phyloP scores from a whole-genome alignment of 2,113 vertebrate species.

The Sprattus sprattus region DNA sequence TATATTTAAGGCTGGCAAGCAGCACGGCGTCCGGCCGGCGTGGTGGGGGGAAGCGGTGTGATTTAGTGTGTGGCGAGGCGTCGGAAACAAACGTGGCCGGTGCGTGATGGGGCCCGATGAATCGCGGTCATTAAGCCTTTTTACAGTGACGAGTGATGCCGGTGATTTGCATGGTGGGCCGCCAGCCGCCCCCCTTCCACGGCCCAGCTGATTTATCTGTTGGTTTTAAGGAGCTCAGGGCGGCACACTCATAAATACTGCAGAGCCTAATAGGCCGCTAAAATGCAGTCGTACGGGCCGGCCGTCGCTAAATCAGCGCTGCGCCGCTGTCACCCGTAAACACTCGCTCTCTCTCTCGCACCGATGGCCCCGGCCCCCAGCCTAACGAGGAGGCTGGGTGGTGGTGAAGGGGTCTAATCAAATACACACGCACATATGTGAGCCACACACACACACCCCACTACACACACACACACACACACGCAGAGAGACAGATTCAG shows the following conservation, averaged over 20 bases:
- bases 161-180: conserved; percentile 60
- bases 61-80: background rate
- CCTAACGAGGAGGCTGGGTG: background rate
- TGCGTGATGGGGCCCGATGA: conserved; percentile 38
- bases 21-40: background rate
- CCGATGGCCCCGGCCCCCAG: background rate
- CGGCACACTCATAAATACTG: conserved; percentile 53
- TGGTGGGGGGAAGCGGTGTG: background rate
- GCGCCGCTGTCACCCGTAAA: conserved; percentile 48
- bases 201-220: conserved; percentile 58
- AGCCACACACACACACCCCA: conserved; percentile 14
- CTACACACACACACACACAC: conserved; percentile 23
- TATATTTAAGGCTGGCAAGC: conserved; percentile 13
- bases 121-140: conserved; percentile 58
- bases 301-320: conserved; percentile 54
- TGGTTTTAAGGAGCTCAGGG: conserved; percentile 59
- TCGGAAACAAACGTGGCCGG: background rate
- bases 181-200: conserved; percentile 33
- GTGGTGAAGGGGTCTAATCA: background rate
- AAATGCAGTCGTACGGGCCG: conserved; percentile 58
- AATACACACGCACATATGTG: background rate
- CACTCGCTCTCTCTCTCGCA: conserved; percentile 20
- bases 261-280: conserved; percentile 60
- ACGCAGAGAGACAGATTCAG: background rate
- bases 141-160: conserved; percentile 58